Conservation (phyloP, 2,797 vertebrate species). For the Phalanger gymnotis region DNA sequence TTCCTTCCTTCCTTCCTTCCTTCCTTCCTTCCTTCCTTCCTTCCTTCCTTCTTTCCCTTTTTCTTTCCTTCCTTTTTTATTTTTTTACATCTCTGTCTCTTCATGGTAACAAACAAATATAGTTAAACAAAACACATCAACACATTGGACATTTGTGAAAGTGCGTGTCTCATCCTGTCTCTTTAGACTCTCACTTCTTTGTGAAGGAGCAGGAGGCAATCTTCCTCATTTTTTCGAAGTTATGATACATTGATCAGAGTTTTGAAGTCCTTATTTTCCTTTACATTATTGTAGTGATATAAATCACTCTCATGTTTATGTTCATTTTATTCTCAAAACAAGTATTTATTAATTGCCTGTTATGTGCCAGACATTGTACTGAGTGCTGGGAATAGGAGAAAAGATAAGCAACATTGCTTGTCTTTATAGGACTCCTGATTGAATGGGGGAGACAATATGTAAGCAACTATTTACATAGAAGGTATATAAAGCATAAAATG, state of each 20-base stretch:
- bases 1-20: no score
- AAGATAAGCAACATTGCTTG: background rate
- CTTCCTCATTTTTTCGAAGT: background rate
- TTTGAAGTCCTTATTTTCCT: background rate
- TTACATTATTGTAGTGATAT: background rate
- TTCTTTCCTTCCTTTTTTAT: background rate
- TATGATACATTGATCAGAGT: background rate
- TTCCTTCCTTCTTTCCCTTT: rapidly evolving
- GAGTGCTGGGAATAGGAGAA: background rate
- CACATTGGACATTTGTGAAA: background rate
- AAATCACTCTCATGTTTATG: no score
- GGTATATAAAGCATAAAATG: no score
- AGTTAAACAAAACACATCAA: background rate
- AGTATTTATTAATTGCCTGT: no score
- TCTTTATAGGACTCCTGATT: background rate
- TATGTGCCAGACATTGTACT: background rate
- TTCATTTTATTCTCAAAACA: background rate
- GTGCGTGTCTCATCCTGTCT: background rate
- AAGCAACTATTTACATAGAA: no score
- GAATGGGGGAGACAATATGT: background rate
- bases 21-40: background rate
- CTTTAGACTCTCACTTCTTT: background rate
- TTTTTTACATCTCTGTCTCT: background rate
- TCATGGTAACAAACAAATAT: background rate
- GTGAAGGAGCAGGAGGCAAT: background rate